Evolutionary conservation across 2,888 invertebrate species (phyloP).

Genomic region (Galeopsomyia nigrocyanea): DNA sequence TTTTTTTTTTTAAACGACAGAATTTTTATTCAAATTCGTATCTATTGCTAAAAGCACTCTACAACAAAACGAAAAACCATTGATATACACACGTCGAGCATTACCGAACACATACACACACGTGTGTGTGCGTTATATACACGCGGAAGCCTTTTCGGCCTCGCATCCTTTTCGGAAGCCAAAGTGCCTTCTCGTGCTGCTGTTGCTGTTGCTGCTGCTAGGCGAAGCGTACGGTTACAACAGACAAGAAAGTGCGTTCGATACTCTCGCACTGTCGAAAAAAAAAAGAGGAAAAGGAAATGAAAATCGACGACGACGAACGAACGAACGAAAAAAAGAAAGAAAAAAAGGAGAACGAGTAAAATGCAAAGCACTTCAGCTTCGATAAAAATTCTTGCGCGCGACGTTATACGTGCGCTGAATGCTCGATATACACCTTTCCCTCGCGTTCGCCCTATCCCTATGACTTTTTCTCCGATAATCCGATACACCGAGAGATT

Average conservation of each 20-base stretch:
- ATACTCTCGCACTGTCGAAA: slow-evolving; percentile 5
- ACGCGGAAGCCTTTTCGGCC: slow-evolving; percentile 3
- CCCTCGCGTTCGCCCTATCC: slow-evolving; percentile 43
- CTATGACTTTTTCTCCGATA: slow-evolving; percentile 53
- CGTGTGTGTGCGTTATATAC: too few relatives aligned
- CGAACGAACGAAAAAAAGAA: too few relatives aligned
- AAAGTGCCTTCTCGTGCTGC: slow-evolving; percentile 52
- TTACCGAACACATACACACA: too few relatives aligned
- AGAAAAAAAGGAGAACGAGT: slow-evolving; percentile 49
- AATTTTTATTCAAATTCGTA: too few relatives aligned
- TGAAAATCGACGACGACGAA: slow-evolving; percentile 53
- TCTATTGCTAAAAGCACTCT: too few relatives aligned
- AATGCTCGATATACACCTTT: slow-evolving; percentile 53
- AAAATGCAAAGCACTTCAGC: slow-evolving; percentile 63
- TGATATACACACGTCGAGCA: too few relatives aligned
- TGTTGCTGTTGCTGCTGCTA: slow-evolving; percentile 5
- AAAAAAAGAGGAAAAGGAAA: slow-evolving; percentile 45
- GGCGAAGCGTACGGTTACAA: slow-evolving; percentile 30
- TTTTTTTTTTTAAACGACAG: too few relatives aligned
- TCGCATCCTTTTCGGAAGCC: slow-evolving; percentile 31
- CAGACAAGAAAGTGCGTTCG: background rate
- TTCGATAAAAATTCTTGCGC: slow-evolving; percentile 65
- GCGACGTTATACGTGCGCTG: slow-evolving; percentile 65
- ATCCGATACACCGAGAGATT: slow-evolving; percentile 53
- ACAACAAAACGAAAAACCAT: too few relatives aligned